Evolutionary conservation across 2,888 invertebrate species (phyloP).

Genomic region (Volucella bombylans): DNA sequence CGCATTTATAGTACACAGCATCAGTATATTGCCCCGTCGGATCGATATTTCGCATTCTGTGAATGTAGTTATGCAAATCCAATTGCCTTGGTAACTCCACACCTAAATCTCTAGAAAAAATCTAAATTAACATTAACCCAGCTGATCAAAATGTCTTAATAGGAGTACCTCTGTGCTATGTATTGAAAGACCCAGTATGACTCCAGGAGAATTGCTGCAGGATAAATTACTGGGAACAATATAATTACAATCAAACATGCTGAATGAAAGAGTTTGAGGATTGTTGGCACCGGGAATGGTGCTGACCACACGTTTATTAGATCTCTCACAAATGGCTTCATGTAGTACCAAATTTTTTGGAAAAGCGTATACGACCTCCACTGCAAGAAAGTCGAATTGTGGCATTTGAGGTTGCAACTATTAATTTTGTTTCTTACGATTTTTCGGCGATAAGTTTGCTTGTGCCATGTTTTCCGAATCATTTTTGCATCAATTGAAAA

Average conservation of each 20-base stretch:
- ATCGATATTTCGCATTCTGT: conserved; percentile 45
- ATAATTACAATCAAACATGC: conserved; percentile 40
- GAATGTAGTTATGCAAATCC: conserved; percentile 44
- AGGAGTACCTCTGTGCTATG: conserved; percentile 38
- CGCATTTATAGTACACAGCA: neutral
- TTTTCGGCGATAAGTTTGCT: conserved; percentile 61
- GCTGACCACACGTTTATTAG: conserved; percentile 52
- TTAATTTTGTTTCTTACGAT: conserved; percentile 24
- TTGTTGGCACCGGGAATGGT: conserved; percentile 53
- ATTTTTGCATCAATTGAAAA: conserved; percentile 7
- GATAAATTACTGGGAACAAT: conserved; percentile 55
- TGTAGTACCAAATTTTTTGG: conserved; percentile 43
- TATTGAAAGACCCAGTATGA: conserved; percentile 54
- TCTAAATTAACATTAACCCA: no score
- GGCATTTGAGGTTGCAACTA: neutral
- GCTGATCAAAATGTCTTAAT: neutral
- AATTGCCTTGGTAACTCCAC: conserved; percentile 1
- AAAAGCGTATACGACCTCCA: conserved; percentile 37
- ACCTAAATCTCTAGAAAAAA: conserved; percentile 40
- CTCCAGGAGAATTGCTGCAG: conserved; percentile 27
- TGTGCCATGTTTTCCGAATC: conserved; percentile 58
- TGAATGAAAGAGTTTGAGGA: conserved; percentile 42
- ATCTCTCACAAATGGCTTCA: conserved; percentile 51
- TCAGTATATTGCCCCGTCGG: conserved; percentile 42
- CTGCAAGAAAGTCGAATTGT: conserved; percentile 7